A percentile compares a stretch with the other conserved stretches of the same genome.
These are phyloP conservation scores for Poeciliopsis prolifica DNA, from an alignment of 2,113 vertebrate genomes.

Conservation along the genomic window DNA sequence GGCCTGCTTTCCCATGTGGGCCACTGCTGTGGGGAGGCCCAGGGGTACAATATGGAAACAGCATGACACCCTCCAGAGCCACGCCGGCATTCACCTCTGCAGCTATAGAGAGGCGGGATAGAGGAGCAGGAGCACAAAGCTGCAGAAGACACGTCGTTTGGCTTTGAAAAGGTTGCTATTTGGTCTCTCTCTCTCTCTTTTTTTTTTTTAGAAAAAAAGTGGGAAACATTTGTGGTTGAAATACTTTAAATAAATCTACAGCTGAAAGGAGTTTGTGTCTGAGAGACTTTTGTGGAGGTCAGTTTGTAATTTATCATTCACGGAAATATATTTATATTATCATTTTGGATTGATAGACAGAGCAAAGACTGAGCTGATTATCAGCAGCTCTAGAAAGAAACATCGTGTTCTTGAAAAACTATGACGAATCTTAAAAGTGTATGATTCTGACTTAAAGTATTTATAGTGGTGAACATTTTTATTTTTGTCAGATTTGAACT, in stretches of 20 bases:
- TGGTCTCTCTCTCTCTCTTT: constrained; percentile 31
- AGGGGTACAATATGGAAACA: constrained; percentile 78
- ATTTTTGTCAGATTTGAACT: neutral
- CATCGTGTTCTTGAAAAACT: too few species aligned
- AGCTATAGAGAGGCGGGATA: constrained; percentile 46
- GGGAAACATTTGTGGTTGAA: constrained; percentile 40
- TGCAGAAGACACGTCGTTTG: constrained; percentile 40
- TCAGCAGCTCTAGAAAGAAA: too few species aligned
- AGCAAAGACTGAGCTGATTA: neutral
- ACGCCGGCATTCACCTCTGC: constrained; percentile 58
- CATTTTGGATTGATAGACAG: neutral
- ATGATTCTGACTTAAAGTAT: neutral
- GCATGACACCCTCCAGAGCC: constrained; percentile 69
- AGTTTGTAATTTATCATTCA: constrained; percentile 8
- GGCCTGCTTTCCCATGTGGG: constrained; percentile 81
- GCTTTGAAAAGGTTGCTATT: constrained; percentile 62
- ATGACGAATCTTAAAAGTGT: too few species aligned
- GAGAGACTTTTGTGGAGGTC: constrained; percentile 15
- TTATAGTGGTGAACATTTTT: neutral
- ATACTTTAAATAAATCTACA: constrained; percentile 18
- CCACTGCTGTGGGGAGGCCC: constrained; percentile 79
- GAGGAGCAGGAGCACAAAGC: constrained; percentile 61
- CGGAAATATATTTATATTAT: constrained; percentile 20
- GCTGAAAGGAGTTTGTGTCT: constrained; percentile 50
- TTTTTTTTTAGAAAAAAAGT: neutral